Base-by-base conservation (phyloP, 2,797 vertebrate genomes). In the Artibeus jamaicensis region DNA sequence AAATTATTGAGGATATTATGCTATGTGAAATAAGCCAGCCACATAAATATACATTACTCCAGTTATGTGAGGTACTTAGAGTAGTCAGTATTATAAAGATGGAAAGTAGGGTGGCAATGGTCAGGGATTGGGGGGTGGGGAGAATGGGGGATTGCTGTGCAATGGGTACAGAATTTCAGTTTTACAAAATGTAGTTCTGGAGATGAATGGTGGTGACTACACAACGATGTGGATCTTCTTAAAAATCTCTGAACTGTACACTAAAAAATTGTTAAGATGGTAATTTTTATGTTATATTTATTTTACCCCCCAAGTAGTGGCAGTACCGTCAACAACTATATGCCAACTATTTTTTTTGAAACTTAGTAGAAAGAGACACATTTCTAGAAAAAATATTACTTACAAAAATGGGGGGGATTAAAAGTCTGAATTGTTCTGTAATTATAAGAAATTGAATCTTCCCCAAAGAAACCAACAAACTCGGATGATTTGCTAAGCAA, bases 381-480 rank as follows among this genome's bases (percentile, higher is more conserved):
- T 95, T 95, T 92, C 68, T 96, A 92, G 81, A 93, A 90, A 90
- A 93, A 93, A 83, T 81, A 70, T 76, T 87, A 57, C 68, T 96
- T 91, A 85, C 18, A 91, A 79, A 94, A 96, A 78, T 53, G 48
- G 59, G 86, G 73, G 7, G 59, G 70, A 26, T 97, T 96, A 90
- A 89, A 94, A 94, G 77, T 94, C 91, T 96, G 88, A 93, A 68
- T 97, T 48, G 79, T 93, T 46, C 65, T 59, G 18, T 94, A 93
- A 97, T 93, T 97, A 83, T 14, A 90, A 92, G 94, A 96, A 95
- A 96, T 93, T 86, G 70, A 93, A 95, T 97, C 95, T 95, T 93
- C 65, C 78, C 88, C 87, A 97, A 92, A 85, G 77, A 93, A 85
- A 92, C 18, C 50, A 93, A 16, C 3, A 95, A 77, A 34, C 68